Base-by-base conservation (phyloP, 2,797 vertebrate genomes). In the Apogon talboti region DNA sequence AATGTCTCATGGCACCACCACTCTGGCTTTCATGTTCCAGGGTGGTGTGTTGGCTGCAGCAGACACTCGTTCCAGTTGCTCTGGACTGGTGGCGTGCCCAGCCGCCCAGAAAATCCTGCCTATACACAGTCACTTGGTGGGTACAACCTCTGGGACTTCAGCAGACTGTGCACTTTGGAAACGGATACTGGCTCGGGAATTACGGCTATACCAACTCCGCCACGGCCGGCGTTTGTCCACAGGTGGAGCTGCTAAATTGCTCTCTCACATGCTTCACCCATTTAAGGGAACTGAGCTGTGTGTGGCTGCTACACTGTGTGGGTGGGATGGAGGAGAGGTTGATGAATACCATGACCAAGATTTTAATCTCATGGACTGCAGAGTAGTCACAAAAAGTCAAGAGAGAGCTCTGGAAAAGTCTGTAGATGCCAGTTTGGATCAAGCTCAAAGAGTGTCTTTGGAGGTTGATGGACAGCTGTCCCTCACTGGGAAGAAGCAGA, bases 51-150 rank as follows among this genome's bases (percentile, higher is more conserved):
- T 97, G 8, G 96, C 94, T 0, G 96, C 96, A 0, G 96, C 95
- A 0, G 96, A 97, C 73, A 96, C 95, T 0, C 94, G 96, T 0
- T 96, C 96, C 54, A 97, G 95, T 73, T 95, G 95, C 46, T 85
- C 86, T 0, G 90, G 89, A 10, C 92, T 94, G 0, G 95, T 96
- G 57, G 92, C 89, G 0, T 94, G 94, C 43, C 95, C 95, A 0
- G 85, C 94, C 6, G 79, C 95, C 1, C 87, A 91, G 53, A 97
- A 97, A 87, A 92, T 96, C 79, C 79, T 94, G 50, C 95, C 95
- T 2, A 92, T 96, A 33, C 95, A 96, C 82, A 94, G 82, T 21
- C 96, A 96, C 84, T 66, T 96, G 63, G 85, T 96, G 56, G 94
- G 93, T 7, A 95, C 95, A 16, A 96, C 95, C 0, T 97, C 95